Conservation (phyloP, 2,888 invertebrate species). For the Macrophya alboannulata region DNA sequence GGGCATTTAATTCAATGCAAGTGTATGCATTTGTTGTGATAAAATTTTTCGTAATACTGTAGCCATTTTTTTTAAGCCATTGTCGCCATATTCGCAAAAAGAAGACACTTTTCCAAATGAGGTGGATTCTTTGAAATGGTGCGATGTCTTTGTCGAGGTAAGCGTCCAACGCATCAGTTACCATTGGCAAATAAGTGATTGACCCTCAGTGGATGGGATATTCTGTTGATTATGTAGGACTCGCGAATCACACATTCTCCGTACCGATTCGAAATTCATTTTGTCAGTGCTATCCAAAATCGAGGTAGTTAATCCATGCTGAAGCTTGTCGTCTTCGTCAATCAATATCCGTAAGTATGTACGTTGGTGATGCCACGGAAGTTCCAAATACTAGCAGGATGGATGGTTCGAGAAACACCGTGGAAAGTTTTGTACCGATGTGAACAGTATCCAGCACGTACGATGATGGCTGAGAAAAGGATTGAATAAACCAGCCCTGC, state of each 20-base stretch:
- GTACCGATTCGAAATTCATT: slow-evolving; percentile 56
- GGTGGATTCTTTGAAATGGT: slow-evolving; percentile 37
- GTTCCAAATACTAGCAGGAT: slow-evolving; percentile 59
- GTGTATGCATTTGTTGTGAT: slow-evolving; percentile 56
- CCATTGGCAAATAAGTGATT: slow-evolving; percentile 56
- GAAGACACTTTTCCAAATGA: slow-evolving; percentile 57
- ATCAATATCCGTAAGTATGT: slow-evolving; percentile 58
- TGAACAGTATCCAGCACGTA: slow-evolving; percentile 56
- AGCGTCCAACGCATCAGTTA: slow-evolving; percentile 29
- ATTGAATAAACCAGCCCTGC: slow-evolving; percentile 43
- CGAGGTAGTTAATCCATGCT: slow-evolving; percentile 56
- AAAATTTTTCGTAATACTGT: slow-evolving; percentile 51
- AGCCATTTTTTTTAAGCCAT: slow-evolving; percentile 54
- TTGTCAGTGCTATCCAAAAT: slow-evolving; percentile 57
- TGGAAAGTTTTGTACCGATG: slow-evolving; percentile 62
- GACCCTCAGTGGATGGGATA: slow-evolving; percentile 45
- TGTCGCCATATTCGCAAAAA: slow-evolving; percentile 57
- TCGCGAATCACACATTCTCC: slow-evolving; percentile 42
- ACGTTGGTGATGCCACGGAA: slow-evolving; percentile 46
- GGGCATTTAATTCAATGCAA: slow-evolving; percentile 60
- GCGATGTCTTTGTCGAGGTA: slow-evolving; percentile 34
- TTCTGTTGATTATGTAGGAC: slow-evolving; percentile 50
- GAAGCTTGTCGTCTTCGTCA: slow-evolving; percentile 57
- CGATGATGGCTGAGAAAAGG: slow-evolving; percentile 47
- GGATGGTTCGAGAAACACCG: slow-evolving; percentile 59